Percentiles rank a stretch among this genome's conserved stretches.
Evolutionary conservation across 2,888 invertebrate species (phyloP).

Genomic region (Quadroppia sp.): DNA sequence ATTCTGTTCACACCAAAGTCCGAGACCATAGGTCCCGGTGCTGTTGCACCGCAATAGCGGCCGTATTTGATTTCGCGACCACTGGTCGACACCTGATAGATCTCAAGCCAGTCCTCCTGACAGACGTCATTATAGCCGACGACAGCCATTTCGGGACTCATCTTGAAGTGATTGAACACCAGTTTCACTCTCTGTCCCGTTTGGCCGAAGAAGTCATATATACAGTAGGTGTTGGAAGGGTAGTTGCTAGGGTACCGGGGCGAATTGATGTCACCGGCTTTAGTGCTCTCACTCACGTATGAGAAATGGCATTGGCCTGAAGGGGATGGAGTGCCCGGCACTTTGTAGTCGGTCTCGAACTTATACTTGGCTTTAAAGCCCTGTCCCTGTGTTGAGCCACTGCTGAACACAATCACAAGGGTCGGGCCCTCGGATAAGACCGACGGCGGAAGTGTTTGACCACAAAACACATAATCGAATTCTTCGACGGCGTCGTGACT

Average conservation of each 20-base stretch:
- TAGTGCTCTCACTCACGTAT: conserved; percentile 78
- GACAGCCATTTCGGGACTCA: conserved; percentile 45
- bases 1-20: conserved; percentile 81
- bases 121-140: conserved; percentile 60
- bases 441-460: conserved; percentile 67
- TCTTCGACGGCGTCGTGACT: conserved; percentile 80
- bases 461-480: conserved; percentile 87
- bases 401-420: conserved; percentile 90
- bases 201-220: conserved; percentile 73
- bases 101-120: conserved; percentile 89
- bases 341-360: conserved; percentile 63
- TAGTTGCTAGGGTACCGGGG: conserved; percentile 95
- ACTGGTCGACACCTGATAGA: conserved; percentile 74
- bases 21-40: conserved; percentile 92
- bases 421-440: conserved; percentile 84
- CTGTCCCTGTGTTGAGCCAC: conserved; percentile 80
- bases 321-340: conserved; percentile 69
- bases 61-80: conserved; percentile 56
- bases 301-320: conserved; percentile 85
- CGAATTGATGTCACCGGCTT: conserved; percentile 88
- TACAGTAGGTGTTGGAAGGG: conserved; percentile 90
- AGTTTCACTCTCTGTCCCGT: conserved; percentile 67
- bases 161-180: conserved; percentile 57
- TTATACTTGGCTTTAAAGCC: conserved; percentile 85
- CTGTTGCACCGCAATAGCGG: conserved; percentile 82